Evolutionary conservation across 2,113 vertebrate species (phyloP), one percentile per base, ranked within the genome.

Genomic region (Dicrurus megarhynchus): DNA sequence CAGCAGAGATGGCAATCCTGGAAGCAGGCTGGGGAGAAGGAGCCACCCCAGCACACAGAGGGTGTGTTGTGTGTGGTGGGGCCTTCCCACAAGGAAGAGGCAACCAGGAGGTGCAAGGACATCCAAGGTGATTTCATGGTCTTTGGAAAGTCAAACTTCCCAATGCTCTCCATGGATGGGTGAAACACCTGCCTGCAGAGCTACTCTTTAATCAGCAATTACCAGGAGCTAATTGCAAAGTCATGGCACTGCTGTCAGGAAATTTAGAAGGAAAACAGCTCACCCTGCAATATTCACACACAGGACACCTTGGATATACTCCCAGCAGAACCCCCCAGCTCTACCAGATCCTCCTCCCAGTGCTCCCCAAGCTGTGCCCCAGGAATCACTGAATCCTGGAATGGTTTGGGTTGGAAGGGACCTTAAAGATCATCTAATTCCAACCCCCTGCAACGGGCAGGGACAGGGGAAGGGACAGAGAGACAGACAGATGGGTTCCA

Each of bases 401-500:
- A 77, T 12, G 9, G 26, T 37, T 42, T 49, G 71, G 15, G 15
- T 50, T 37, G 71, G 71, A 70, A 77, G 10, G 12, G 26, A 49
- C 7, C 27, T 37, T 33, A 49, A 42, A 56, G 64, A 56, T 37
- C n/a, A 35, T 33, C 39, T 33, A 9, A 50, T 63, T 84, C 49
- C 35, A 84, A 42, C 3, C 4, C 22, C n/a, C 15, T 24, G n/a
- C 46, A 47, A 35, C 1, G 13, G 69, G 61, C n/a, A 76, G 55
- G 70, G 24, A 61, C 70, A 35, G 0, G 1, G 39, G 26, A 52
- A 37, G 14, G 26, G 49, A 77, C 5, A 16, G 41, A 64, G 2
- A 8, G 60, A 77, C 2, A 46, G 37, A 57, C 0, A 8, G 50
- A 64, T 0, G 4, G 61, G 24, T 16, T 89, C 57, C 2, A 3